phyloP scores from a whole-genome alignment of 2,888 invertebrate species.

The Adelphocoris suturalis region DNA sequence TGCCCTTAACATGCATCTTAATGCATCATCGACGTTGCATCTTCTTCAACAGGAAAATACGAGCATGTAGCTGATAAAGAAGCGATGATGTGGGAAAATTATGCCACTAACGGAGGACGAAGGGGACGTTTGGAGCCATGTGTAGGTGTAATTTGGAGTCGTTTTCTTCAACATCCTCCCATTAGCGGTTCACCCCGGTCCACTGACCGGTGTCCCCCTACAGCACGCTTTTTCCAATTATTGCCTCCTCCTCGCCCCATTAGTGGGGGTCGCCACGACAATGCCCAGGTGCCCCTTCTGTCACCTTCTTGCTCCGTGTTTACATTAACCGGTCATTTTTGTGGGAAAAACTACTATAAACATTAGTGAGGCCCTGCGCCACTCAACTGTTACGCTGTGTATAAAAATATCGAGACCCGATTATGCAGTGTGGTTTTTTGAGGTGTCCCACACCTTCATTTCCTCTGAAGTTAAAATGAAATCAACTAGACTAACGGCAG shows the following conservation, averaged over 20 bases:
- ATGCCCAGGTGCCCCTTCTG: constrained; percentile 13
- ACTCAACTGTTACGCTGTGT: no score
- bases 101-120: background rate
- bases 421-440: no score
- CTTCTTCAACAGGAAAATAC: no score
- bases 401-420: no score
- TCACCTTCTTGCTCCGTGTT: background rate
- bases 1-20: no score
- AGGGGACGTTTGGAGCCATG: background rate
- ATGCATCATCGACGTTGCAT: no score
- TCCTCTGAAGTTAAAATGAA: no score
- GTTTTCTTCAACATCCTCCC: constrained; percentile 35
- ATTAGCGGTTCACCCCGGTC: constrained; percentile 27
- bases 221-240: constrained; percentile 34
- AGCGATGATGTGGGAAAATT: background rate
- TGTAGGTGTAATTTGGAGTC: constrained; percentile 20
- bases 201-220: background rate
- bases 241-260: constrained; percentile 19
- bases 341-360: background rate
- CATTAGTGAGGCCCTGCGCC: no score
- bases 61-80: no score
- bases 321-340: background rate
- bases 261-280: constrained; percentile 1
- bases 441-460: no score
- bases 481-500: no score